These are phyloP conservation scores for Vicugna pacos DNA, from an alignment of 2,113 vertebrate species.

Conservation along the genomic window DNA sequence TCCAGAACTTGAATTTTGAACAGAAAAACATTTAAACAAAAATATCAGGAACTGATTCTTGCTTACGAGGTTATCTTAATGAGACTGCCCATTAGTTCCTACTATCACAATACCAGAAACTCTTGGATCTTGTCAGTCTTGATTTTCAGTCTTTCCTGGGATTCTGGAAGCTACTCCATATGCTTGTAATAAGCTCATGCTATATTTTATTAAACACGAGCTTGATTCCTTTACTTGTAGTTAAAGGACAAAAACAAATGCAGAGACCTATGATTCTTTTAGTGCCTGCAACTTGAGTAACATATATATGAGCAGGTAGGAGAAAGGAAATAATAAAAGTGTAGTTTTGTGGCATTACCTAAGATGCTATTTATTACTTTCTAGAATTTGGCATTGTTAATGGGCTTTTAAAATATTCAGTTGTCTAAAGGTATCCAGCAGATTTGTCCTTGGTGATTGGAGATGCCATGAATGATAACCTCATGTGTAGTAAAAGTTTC, in stretches of 20 bases:
- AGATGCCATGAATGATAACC: neutral
- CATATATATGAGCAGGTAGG: neutral
- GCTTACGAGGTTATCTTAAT: neutral
- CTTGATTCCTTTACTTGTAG: neutral
- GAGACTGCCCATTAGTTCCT: neutral
- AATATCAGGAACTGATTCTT: neutral
- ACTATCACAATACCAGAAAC: neutral
- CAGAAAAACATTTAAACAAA: neutral
- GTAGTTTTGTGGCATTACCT: neutral
- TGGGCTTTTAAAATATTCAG: neutral
- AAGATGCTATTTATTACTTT: neutral
- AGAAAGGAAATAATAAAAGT: neutral
- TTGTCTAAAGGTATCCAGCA: neutral
- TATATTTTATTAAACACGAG: neutral
- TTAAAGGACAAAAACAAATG: neutral
- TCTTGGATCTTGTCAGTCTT: neutral
- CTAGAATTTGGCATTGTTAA: neutral
- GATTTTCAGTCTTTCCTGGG: neutral
- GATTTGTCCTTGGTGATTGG: neutral
- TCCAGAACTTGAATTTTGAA: neutral
- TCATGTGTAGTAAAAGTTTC: constrained; percentile 51
- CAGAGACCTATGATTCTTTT: neutral
- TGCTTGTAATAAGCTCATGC: neutral
- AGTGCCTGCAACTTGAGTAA: neutral
- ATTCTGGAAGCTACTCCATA: neutral